These are phyloP conservation scores for Drosophila kepulauana DNA, from an alignment of 1,140 invertebrate genomes.

Conservation along the genomic window DNA sequence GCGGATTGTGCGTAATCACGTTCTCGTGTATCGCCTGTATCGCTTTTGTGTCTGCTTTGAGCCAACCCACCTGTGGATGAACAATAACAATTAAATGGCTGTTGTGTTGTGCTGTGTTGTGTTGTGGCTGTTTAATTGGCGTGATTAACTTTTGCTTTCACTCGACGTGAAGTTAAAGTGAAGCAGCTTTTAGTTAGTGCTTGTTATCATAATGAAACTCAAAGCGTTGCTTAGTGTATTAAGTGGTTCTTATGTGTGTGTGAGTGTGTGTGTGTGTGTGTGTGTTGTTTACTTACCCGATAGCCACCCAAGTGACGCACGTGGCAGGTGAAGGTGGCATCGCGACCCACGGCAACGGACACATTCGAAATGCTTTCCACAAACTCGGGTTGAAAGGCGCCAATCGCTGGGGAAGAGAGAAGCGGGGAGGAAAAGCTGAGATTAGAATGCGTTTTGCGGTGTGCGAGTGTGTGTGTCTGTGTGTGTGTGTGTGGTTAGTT, in stretches of 20 bases:
- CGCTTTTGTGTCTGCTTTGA: conserved; percentile 94
- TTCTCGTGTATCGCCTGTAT: conserved; percentile 95
- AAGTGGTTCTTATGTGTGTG: conserved; percentile 13
- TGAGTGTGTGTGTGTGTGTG: conserved; percentile 23
- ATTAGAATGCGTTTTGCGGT: conserved; percentile 53
- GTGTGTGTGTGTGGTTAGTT: conserved; percentile 41
- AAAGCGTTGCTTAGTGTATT: conserved; percentile 25
- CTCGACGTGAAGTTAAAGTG: no score
- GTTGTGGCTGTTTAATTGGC: not conserved
- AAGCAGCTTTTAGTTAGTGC: not conserved
- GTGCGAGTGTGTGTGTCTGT: conserved; percentile 1
- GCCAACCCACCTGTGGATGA: conserved; percentile 91
- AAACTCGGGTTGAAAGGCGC: conserved; percentile 94
- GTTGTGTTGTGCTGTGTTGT: not conserved
- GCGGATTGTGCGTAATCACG: conserved; percentile 94
- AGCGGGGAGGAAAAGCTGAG: conserved; percentile 24
- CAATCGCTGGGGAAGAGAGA: conserved; percentile 62
- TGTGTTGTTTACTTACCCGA: conserved; percentile 89
- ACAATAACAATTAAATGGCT: conserved; percentile 5
- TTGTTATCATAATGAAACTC: conserved; percentile 17
- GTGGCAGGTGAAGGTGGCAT: conserved; percentile 94
- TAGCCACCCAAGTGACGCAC: conserved; percentile 95
- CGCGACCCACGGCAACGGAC: conserved; percentile 93
- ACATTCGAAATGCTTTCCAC: conserved; percentile 92
- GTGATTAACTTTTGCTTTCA: not conserved